Conservation (phyloP, 2,113 vertebrate genomes). For the Aegotheles bennettii region DNA sequence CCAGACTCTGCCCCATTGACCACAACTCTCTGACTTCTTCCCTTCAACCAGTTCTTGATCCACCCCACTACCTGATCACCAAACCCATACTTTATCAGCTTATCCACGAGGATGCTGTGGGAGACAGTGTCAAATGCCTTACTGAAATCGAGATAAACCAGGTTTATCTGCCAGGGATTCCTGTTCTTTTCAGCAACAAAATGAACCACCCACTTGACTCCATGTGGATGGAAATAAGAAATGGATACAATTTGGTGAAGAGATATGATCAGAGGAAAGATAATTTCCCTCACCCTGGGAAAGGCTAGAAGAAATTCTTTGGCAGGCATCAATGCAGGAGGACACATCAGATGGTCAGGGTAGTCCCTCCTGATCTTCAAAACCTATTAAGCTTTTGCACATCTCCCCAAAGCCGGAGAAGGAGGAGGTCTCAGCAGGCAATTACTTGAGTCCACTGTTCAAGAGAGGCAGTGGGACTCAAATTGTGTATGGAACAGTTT, state of each 20-base stretch:
- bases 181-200: not conserved
- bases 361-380: not conserved
- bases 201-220: not conserved
- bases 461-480: not conserved
- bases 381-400: not conserved
- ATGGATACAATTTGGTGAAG: not conserved
- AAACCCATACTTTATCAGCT: too few species aligned
- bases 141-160: too few species aligned
- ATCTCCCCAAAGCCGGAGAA: not conserved
- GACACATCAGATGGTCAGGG: not conserved
- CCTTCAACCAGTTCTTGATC: too few species aligned
- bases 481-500: not conserved
- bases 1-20: too few species aligned
- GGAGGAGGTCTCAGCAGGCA: not conserved
- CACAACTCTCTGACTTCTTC: too few species aligned
- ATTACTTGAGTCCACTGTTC: constrained; percentile 9
- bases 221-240: not conserved
- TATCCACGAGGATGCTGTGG: too few species aligned
- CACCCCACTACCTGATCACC: too few species aligned
- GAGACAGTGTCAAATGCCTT: too few species aligned
- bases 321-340: not conserved
- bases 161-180: not conserved
- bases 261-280: not conserved
- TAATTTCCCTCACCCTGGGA: not conserved
- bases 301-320: not conserved